These are phyloP conservation scores for Poecilia velifera DNA, from an alignment of 2,797 vertebrate species.

Conservation along the genomic window DNA sequence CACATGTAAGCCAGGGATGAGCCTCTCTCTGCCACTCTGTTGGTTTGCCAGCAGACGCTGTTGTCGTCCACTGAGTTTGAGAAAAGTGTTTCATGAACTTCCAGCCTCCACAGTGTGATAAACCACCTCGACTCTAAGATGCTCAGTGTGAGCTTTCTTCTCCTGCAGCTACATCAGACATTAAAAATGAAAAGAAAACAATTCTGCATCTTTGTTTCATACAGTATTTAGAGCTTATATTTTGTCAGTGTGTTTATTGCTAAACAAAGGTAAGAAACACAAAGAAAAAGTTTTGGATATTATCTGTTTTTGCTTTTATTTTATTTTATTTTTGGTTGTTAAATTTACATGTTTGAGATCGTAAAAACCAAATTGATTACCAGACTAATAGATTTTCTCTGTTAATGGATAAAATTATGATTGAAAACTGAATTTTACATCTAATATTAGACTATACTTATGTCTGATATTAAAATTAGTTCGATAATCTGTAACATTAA, in stretches of 20 bases:
- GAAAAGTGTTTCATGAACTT: slow-evolving; percentile 42
- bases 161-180: not conserved
- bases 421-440: not conserved
- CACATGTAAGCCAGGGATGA: slow-evolving; percentile 8
- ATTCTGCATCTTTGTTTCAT: not conserved
- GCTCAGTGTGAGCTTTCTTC: not conserved
- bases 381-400: not conserved
- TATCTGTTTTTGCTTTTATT: not conserved
- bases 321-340: not conserved
- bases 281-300: not conserved
- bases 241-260: not conserved
- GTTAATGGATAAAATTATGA: not conserved
- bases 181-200: not conserved
- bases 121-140: not conserved
- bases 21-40: slow-evolving; percentile 34
- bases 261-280: not conserved
- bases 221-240: not conserved
- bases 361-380: not conserved
- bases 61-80: slow-evolving; percentile 25
- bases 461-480: not conserved
- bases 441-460: not conserved
- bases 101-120: slow-evolving; percentile 33
- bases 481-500: not conserved
- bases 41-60: slow-evolving; percentile 41
- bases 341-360: not conserved